phyloP scores from a whole-genome alignment of 2,797 vertebrate genomes.

The Mycteria americana region DNA sequence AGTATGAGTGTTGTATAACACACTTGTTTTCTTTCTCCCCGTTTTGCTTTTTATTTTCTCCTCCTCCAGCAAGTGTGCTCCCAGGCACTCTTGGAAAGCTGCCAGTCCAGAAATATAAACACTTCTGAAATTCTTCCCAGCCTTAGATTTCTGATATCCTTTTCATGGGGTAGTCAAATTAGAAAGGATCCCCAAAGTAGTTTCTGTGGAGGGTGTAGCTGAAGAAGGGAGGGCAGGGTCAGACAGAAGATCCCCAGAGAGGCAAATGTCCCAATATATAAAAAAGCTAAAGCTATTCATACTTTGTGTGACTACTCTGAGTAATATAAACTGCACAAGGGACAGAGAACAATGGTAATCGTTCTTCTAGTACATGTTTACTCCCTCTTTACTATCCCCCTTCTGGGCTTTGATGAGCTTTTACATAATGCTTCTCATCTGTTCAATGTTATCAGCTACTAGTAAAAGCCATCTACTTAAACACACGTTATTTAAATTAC shows the following conservation, averaged over 20 bases:
- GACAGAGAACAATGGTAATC: neutral
- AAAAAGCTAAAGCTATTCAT: neutral
- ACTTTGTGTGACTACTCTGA: neutral
- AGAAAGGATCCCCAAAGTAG: neutral
- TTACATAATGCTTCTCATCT: neutral
- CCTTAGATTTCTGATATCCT: neutral
- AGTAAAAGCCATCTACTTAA: neutral
- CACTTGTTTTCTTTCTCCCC: neutral
- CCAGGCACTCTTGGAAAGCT: neutral
- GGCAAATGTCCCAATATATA: fast-evolving
- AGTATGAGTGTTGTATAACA: neutral
- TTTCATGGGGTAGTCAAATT: neutral
- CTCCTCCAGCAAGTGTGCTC: neutral
- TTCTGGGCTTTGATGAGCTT: neutral
- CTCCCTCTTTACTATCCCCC: neutral
- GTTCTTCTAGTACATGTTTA: neutral
- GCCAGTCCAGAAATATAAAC: neutral
- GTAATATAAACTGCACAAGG: neutral
- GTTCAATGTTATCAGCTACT: neutral
- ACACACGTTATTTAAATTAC: neutral
- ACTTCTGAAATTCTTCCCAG: neutral
- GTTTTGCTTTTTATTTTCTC: neutral
- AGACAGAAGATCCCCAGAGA: neutral
- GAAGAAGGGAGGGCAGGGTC: neutral
- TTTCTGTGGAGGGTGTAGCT: neutral